Evolutionary conservation across 2,888 invertebrate species (phyloP).

Genomic region (Sericinus montela): DNA sequence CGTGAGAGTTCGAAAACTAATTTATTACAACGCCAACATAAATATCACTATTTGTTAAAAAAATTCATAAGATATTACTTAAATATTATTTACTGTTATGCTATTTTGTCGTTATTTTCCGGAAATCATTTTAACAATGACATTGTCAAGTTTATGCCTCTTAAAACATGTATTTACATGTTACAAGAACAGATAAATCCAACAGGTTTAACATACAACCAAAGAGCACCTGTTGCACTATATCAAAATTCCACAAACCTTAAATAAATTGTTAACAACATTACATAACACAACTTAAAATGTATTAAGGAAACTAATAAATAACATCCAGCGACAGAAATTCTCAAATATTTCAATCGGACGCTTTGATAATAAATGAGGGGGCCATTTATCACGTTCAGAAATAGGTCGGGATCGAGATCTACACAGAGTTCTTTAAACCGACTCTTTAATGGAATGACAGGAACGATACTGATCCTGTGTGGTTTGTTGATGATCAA

Average conservation of each 20-base stretch:
- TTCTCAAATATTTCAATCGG: slow-evolving; percentile 28
- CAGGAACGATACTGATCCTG: slow-evolving; percentile 28
- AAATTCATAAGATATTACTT: no score
- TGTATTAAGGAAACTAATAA: slow-evolving; percentile 12
- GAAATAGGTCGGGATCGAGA: slow-evolving; percentile 53
- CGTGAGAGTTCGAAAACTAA: no score
- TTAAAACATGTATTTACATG: no score
- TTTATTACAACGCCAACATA: no score
- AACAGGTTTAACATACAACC: background rate
- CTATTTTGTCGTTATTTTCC: no score
- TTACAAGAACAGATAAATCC: no score
- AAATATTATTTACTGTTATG: no score
- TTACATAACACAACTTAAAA: slow-evolving; percentile 8
- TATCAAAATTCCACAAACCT: background rate
- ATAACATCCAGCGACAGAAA: slow-evolving; percentile 14
- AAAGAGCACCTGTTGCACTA: background rate
- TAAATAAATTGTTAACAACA: slow-evolving; percentile 2
- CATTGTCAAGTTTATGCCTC: no score
- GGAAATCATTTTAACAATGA: no score
- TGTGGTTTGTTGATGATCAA: slow-evolving; percentile 26
- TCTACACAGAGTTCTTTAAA: slow-evolving; percentile 41
- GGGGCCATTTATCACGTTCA: slow-evolving; percentile 53
- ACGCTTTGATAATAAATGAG: slow-evolving; percentile 37
- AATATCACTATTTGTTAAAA: no score
- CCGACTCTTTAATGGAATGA: slow-evolving; percentile 35